A percentile compares a stretch with the other conserved stretches of the same genome.
These are phyloP conservation scores for Silurus meridionalis DNA, from an alignment of 2,113 vertebrate species.

Conservation along the genomic window DNA sequence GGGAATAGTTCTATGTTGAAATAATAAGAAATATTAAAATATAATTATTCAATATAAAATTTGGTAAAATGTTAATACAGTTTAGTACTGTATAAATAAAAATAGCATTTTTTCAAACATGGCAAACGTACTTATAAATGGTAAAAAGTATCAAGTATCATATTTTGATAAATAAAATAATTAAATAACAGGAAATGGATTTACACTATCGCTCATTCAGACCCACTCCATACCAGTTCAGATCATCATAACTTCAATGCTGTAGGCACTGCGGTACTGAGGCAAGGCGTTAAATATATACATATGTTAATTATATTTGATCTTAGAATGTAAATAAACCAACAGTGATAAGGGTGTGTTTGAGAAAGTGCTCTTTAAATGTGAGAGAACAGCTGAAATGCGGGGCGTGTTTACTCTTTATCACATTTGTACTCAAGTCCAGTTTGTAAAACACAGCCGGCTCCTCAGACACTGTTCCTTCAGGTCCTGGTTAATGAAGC, in stretches of 20 bases:
- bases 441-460: neutral
- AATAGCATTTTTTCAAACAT: neutral
- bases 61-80: no score
- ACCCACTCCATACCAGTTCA: neutral
- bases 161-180: neutral
- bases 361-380: neutral
- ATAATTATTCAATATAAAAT: no score
- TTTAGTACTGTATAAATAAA: no score
- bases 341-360: neutral
- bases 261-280: neutral
- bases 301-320: neutral
- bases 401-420: neutral
- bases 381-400: neutral
- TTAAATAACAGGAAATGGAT: neutral
- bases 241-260: neutral
- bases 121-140: neutral
- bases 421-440: neutral
- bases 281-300: neutral
- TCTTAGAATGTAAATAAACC: neutral
- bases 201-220: neutral
- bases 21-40: no score
- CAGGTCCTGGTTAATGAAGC: constrained; percentile 31
- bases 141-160: neutral
- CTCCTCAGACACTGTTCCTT: constrained; percentile 18
- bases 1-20: no score